Percentiles rank a stretch among this genome's conserved stretches.
phyloP scores from a whole-genome alignment of 2,888 invertebrate species.

The Agonopterix subpropinquella region DNA sequence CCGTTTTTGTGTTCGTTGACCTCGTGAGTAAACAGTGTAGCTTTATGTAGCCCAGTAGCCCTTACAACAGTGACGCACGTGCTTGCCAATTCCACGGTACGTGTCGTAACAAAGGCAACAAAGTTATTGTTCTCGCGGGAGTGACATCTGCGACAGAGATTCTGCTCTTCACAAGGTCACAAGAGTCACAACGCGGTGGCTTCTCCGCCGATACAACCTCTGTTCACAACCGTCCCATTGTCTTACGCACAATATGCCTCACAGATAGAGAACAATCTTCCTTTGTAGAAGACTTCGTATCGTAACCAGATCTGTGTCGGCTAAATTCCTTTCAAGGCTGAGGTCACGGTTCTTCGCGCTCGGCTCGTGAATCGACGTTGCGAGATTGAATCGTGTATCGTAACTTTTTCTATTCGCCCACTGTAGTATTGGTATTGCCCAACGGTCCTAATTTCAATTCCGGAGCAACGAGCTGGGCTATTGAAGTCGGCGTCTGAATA shows the following conservation, averaged over 20 bases:
- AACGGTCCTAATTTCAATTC: conserved; percentile 61
- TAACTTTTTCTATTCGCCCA: conserved; percentile 50
- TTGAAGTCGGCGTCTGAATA: conserved; percentile 46
- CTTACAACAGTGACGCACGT: conserved; percentile 35
- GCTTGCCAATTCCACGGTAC: conserved; percentile 40
- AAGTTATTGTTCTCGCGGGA: conserved; percentile 47
- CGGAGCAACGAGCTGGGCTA: conserved; percentile 46
- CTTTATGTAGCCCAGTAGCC: conserved; percentile 6
- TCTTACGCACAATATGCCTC: conserved; percentile 34
- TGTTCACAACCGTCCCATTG: conserved; percentile 33
- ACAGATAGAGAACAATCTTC: conserved; percentile 26
- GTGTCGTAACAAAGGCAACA: conserved; percentile 43
- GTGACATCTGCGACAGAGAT: conserved; percentile 36
- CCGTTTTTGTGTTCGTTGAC: conserved; percentile 27
- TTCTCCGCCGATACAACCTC: conserved; percentile 13
- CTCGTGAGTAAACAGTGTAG: conserved; percentile 27
- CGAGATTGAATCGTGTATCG: conserved; percentile 43
- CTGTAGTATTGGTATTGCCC: conserved; percentile 36
- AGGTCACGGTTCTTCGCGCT: conserved; percentile 20
- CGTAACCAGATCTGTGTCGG: conserved; percentile 16
- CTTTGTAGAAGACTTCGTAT: conserved; percentile 14
- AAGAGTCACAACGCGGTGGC: conserved; percentile 17
- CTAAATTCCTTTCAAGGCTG: conserved; percentile 35
- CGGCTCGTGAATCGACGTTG: conserved; percentile 22
- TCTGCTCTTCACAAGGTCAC: conserved; percentile 37